These are phyloP conservation scores for Carapus acus DNA, from an alignment of 2,797 vertebrate genomes.

Conservation along the genomic window DNA sequence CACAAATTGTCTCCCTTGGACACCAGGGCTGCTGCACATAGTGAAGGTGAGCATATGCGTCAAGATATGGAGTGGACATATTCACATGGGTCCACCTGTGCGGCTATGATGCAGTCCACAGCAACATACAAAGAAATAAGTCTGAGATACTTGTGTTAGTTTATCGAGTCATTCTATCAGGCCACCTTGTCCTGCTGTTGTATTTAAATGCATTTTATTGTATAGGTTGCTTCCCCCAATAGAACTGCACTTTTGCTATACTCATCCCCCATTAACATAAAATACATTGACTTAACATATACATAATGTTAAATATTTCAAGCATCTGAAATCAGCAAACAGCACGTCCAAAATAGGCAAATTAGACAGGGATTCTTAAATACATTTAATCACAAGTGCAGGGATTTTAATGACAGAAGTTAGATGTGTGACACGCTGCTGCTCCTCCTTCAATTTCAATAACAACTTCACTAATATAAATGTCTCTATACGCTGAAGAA, in stretches of 20 bases:
- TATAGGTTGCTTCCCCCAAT: constrained; percentile 9
- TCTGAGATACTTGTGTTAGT: not conserved
- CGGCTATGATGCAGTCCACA: not conserved
- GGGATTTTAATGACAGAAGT: constrained; percentile 64
- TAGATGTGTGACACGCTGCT: constrained; percentile 50
- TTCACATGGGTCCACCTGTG: constrained; percentile 37
- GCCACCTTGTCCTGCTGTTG: not conserved
- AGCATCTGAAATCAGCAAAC: constrained; percentile 42
- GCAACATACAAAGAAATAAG: too few relatives aligned
- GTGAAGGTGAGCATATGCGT: constrained; percentile 10
- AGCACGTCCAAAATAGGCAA: constrained; percentile 55
- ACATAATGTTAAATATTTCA: constrained; percentile 49
- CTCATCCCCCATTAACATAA: constrained; percentile 31
- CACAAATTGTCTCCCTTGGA: too few relatives aligned
- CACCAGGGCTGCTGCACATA: too few relatives aligned
- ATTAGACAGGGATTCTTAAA: constrained; percentile 58
- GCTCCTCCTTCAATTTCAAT: constrained; percentile 34
- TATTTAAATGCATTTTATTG: constrained; percentile 1
- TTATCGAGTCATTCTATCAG: not conserved
- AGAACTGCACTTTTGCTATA: constrained; percentile 20
- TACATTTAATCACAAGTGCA: constrained; percentile 65
- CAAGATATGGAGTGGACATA: constrained; percentile 14
- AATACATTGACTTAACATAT: constrained; percentile 44
- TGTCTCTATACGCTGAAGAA: constrained; percentile 57
- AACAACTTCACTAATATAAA: constrained; percentile 57